Conservation (phyloP, 2,888 invertebrate species). For the Pelosia muscerda region DNA sequence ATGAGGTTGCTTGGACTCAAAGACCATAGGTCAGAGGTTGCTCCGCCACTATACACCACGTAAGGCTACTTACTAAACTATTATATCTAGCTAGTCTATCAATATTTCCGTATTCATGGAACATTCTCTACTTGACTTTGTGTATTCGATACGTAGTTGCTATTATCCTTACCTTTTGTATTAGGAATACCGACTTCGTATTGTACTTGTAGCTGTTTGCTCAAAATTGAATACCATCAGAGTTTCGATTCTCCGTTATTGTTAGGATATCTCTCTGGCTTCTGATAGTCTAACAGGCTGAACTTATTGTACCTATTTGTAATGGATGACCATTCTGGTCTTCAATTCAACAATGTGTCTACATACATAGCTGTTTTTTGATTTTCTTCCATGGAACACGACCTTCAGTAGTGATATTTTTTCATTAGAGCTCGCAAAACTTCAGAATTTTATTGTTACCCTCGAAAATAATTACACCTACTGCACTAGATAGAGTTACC, state of each 20-base stretch:
- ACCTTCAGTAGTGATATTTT: neutral
- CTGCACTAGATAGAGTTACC: too few relatives aligned
- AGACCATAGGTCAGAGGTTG: too few relatives aligned
- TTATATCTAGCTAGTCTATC: neutral
- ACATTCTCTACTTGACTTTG: neutral
- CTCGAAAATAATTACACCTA: too few relatives aligned
- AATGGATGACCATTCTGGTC: neutral
- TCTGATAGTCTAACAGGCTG: neutral
- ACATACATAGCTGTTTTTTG: neutral
- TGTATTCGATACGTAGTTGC: slow-evolving; percentile 39
- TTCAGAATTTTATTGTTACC: too few relatives aligned
- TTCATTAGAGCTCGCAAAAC: too few relatives aligned
- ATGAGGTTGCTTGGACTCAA: too few relatives aligned
- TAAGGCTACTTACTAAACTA: too few relatives aligned
- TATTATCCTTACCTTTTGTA: slow-evolving; percentile 45
- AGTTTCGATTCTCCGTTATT: neutral
- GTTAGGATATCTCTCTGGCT: neutral
- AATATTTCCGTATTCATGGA: neutral
- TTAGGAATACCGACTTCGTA: slow-evolving; percentile 29
- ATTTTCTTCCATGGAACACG: neutral
- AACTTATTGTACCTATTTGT: slow-evolving; percentile 3
- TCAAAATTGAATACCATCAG: neutral
- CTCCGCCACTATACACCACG: too few relatives aligned
- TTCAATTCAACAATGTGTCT: neutral
- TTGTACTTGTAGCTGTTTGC: neutral